Percentiles rank a stretch among this genome's conserved stretches.
These are phyloP conservation scores for Tychaedon coryphoeus DNA, from an alignment of 2,113 vertebrate species.

Conservation along the genomic window DNA sequence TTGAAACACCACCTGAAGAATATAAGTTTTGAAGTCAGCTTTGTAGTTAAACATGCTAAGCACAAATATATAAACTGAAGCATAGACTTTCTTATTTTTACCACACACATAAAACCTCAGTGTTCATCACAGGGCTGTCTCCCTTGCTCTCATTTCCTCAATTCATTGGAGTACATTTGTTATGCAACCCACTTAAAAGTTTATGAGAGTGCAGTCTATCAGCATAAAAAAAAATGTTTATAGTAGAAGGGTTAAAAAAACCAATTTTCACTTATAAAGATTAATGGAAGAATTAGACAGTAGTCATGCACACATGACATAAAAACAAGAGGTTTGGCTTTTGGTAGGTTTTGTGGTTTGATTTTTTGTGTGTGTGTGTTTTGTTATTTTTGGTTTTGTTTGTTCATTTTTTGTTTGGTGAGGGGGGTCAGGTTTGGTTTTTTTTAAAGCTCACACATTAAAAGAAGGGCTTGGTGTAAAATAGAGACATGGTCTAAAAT, in stretches of 20 bases:
- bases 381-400: not conserved
- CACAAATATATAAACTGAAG: not conserved
- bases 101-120: not conserved
- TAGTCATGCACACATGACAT: not conserved
- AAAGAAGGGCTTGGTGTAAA: not conserved
- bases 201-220: not conserved
- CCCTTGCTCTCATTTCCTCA: not conserved
- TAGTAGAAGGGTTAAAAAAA: not conserved
- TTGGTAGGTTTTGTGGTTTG: not conserved
- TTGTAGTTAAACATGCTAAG: not conserved
- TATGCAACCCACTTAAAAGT: not conserved
- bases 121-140: not conserved
- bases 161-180: not conserved
- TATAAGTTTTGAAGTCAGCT: not conserved
- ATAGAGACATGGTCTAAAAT: not conserved
- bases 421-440: not conserved
- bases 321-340: not conserved
- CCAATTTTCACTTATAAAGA: not conserved
- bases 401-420: not conserved
- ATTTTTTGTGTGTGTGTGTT: not conserved
- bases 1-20: not conserved
- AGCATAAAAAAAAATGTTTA: not conserved
- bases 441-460: not conserved
- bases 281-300: not conserved
- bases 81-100: not conserved